Percentiles rank a stretch among this genome's conserved stretches.
phyloP scores from a whole-genome alignment of 2,888 invertebrate species.

The Oscheius myriophilus region DNA sequence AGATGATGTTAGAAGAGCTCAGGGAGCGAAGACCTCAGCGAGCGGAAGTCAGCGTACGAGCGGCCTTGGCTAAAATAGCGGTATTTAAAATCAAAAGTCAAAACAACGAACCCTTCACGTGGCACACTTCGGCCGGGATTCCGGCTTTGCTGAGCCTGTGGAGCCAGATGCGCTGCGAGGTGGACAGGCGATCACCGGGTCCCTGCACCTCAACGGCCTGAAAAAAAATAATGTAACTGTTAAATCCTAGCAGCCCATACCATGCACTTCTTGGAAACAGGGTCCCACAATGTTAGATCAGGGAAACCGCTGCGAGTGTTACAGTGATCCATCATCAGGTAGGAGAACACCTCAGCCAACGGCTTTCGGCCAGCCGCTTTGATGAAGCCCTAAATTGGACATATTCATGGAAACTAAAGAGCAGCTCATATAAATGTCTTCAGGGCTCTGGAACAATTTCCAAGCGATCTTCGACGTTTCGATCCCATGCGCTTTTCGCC shows the following conservation, averaged over 20 bases:
- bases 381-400: conserved; percentile 43
- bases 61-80: too few relatives aligned
- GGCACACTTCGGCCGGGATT: conserved; percentile 81
- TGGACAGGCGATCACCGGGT: conserved; percentile 82
- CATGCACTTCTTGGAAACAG: conserved; percentile 25
- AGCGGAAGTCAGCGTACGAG: too few relatives aligned
- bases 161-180: conserved; percentile 86
- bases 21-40: too few relatives aligned
- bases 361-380: conserved; percentile 40
- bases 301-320: conserved; percentile 63
- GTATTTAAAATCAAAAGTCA: background rate
- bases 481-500: conserved; percentile 2
- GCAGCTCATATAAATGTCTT: conserved; percentile 30
- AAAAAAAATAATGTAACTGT: background rate
- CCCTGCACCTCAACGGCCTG: conserved; percentile 87
- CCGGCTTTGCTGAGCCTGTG: conserved; percentile 78
- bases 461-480: conserved; percentile 38
- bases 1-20: too few relatives aligned
- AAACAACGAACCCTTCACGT: conserved; percentile 77
- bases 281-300: conserved; percentile 63
- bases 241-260: background rate
- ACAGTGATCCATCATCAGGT: conserved; percentile 54
- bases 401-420: background rate
- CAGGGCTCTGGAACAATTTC: conserved; percentile 30
- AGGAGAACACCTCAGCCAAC: conserved; percentile 43